Conservation (phyloP, 1,140 invertebrate species). For the Drosophila willistoni region DNA sequence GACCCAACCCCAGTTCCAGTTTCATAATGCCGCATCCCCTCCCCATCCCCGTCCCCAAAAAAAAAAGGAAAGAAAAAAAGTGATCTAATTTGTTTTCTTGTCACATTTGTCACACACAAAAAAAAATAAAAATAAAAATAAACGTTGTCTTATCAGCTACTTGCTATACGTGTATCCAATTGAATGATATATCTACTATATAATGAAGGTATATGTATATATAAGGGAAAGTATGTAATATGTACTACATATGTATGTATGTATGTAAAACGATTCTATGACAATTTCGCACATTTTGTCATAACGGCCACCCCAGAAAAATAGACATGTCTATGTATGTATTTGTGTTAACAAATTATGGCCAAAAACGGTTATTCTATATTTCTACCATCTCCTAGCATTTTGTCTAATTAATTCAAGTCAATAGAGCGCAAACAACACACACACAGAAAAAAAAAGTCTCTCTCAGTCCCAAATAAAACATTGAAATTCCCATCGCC, state of each 20-base stretch:
- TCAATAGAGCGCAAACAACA: conserved; percentile 32
- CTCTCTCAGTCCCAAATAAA: neutral
- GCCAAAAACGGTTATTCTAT: conserved; percentile 11
- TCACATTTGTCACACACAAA: conserved; percentile 26
- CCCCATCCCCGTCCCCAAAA: conserved; percentile 9
- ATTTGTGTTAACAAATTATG: conserved; percentile 8
- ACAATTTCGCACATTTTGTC: conserved; percentile 5
- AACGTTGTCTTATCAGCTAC: conserved; percentile 33
- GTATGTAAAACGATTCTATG: neutral
- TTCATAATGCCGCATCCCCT: conserved; percentile 32
- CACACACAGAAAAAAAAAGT: neutral
- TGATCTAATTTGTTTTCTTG: conserved; percentile 50
- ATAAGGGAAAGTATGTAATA: conserved; percentile 6
- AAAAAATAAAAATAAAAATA: conserved; percentile 10
- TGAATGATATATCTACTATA: conserved; percentile 2
- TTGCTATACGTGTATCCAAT: neutral
- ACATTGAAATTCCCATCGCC: conserved; percentile 28
- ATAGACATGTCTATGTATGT: neutral
- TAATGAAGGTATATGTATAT: neutral
- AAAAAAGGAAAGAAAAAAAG: conserved; percentile 1
- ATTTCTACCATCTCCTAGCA: conserved; percentile 19
- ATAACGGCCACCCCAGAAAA: neutral
- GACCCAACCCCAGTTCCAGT: neutral
- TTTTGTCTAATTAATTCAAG: conserved; percentile 62
- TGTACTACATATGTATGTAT: too few relatives aligned